These are phyloP conservation scores for Dolichallabes microphthalmus DNA, from an alignment of 2,113 vertebrate species.

Conservation along the genomic window DNA sequence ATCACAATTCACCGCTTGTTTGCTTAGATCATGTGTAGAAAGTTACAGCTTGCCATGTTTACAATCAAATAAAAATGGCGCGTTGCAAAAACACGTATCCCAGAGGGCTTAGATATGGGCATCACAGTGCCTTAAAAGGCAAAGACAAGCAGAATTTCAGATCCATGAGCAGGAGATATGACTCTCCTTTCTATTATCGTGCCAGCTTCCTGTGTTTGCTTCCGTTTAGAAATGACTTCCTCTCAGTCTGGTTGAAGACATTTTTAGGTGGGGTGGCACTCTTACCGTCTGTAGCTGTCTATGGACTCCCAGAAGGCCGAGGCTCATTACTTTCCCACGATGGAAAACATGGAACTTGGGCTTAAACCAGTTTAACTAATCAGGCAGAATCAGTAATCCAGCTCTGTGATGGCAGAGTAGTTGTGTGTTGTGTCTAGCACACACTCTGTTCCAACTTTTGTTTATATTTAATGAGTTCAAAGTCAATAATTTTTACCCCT, in stretches of 20 bases:
- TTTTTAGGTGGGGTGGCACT: constrained; percentile 72
- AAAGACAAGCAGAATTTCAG: constrained; percentile 60
- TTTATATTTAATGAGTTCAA: background rate
- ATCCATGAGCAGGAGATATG: constrained; percentile 45
- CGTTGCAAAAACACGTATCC: constrained; percentile 46
- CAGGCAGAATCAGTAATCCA: background rate
- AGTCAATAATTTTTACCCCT: background rate
- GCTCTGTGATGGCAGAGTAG: background rate
- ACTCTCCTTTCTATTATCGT: constrained; percentile 61
- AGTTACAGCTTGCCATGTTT: constrained; percentile 38
- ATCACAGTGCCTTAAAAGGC: constrained; percentile 68
- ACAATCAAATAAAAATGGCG: constrained; percentile 44
- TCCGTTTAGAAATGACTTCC: constrained; percentile 73
- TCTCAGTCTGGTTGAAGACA: constrained; percentile 69
- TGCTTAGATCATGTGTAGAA: constrained; percentile 38
- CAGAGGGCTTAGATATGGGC: constrained; percentile 5
- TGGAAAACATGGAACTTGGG: constrained; percentile 10
- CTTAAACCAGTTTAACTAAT: background rate
- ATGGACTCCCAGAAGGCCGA: constrained; percentile 28
- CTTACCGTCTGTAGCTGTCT: constrained; percentile 53
- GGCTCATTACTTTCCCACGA: constrained; percentile 34
- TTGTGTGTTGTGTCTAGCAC: background rate
- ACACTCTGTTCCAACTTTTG: background rate
- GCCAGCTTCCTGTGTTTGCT: constrained; percentile 62
- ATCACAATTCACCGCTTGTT: constrained; percentile 54